These are phyloP conservation scores for Lasiurus cinereus DNA, from an alignment of 2,113 vertebrate genomes.

Conservation along the genomic window DNA sequence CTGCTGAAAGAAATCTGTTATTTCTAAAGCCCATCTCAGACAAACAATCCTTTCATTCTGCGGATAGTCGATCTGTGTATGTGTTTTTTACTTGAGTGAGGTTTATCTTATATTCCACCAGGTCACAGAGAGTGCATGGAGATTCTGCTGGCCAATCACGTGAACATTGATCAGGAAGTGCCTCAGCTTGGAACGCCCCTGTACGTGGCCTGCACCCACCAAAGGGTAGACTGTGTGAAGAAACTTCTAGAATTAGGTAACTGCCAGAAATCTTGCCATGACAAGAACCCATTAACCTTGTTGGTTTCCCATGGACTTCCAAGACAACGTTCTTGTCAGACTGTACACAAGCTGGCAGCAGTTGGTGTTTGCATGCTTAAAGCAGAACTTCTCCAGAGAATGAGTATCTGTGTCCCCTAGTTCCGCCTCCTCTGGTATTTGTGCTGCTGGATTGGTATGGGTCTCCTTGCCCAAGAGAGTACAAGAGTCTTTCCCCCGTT, in stretches of 20 bases:
- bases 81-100: background rate
- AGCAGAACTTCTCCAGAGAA: slow-evolving; percentile 25
- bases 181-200: slow-evolving; percentile 90
- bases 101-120: slow-evolving; percentile 76
- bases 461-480: background rate
- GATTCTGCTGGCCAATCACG: slow-evolving; percentile 91
- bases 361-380: slow-evolving; percentile 9
- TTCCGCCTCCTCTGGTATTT: slow-evolving; percentile 20
- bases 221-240: slow-evolving; percentile 90
- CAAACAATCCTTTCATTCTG: slow-evolving; percentile 6
- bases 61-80: background rate
- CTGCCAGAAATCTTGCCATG: slow-evolving; percentile 47
- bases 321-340: slow-evolving; percentile 36
- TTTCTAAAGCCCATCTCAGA: slow-evolving; percentile 42
- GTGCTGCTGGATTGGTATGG: background rate
- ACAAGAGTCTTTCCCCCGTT: background rate
- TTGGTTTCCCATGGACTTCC: slow-evolving; percentile 37
- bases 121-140: slow-evolving; percentile 95
- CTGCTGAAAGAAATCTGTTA: background rate
- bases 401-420: background rate
- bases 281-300: background rate
- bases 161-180: slow-evolving; percentile 91
- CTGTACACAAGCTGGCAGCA: slow-evolving; percentile 10
- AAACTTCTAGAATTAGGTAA: slow-evolving; percentile 93
- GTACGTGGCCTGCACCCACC: slow-evolving; percentile 91